Evolutionary conservation across 2,797 vertebrate species (phyloP).

Genomic region (Acestrorhynchus altus): DNA sequence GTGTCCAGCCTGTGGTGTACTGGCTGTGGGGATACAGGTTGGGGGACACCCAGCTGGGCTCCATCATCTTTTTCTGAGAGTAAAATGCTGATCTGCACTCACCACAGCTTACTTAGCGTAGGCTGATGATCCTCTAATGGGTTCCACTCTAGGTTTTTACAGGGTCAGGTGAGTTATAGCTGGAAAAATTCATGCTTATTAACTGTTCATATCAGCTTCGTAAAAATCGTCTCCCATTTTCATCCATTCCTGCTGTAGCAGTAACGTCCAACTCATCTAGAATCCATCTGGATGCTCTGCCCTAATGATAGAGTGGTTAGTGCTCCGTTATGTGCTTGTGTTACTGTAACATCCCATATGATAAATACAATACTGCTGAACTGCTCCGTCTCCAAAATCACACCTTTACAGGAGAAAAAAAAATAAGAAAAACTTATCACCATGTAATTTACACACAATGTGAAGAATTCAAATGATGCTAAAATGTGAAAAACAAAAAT

Average conservation of each 20-base stretch:
- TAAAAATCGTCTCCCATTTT: neutral
- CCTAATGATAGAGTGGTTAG: neutral
- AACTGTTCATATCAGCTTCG: constrained; percentile 13
- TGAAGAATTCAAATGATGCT: no score
- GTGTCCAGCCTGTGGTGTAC: neutral
- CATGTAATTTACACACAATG: no score
- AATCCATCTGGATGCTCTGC: neutral
- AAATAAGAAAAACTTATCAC: no score
- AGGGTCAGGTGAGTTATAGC: neutral
- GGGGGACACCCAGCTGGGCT: neutral
- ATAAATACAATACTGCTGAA: neutral
- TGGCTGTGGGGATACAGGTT: neutral
- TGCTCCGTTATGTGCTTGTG: neutral
- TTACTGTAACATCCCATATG: neutral
- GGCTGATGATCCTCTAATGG: neutral
- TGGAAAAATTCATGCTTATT: neutral
- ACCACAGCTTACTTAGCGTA: neutral
- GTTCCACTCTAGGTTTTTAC: neutral
- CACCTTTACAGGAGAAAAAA: no score
- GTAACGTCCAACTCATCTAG: neutral
- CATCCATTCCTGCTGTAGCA: neutral
- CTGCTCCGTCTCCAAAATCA: no score
- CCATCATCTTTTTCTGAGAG: neutral
- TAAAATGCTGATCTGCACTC: neutral
- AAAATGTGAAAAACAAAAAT: no score